A percentile compares a stretch with the other conserved stretches of the same genome.
Evolutionary conservation across 1,140 invertebrate genomes (phyloP).

Genomic region (Laupala kohalensis): DNA sequence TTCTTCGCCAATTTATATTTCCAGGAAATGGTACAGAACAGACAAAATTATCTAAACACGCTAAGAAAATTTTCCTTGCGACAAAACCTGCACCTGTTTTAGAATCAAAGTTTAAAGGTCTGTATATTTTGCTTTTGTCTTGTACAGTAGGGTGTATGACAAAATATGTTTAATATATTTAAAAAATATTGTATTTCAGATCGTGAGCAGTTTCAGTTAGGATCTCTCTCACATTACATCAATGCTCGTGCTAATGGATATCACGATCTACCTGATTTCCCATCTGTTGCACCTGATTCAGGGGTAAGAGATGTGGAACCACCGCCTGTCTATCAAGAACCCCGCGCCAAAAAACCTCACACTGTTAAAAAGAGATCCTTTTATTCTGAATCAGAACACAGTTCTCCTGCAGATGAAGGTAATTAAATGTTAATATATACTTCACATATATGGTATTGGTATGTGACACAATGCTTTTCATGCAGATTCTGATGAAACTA

Average conservation of each 20-base stretch:
- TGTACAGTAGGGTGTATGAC: no score
- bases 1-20: constrained; percentile 71
- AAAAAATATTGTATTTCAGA: constrained; percentile 37
- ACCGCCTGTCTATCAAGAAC: constrained; percentile 20
- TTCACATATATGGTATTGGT: neutral
- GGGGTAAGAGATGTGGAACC: constrained; percentile 63
- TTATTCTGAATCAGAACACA: constrained; percentile 24
- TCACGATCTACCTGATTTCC: constrained; percentile 76
- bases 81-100: constrained; percentile 85
- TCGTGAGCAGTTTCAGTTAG: constrained; percentile 78
- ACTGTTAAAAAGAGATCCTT: constrained; percentile 26
- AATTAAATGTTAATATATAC: neutral
- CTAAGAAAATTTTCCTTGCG: constrained; percentile 75
- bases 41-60: constrained; percentile 49
- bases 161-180: no score
- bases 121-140: constrained; percentile 6
- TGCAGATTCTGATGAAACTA: constrained; percentile 22
- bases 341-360: constrained; percentile 21
- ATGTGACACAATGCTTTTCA: neutral
- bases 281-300: constrained; percentile 59
- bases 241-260: constrained; percentile 77
- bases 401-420: constrained; percentile 15
- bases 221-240: constrained; percentile 89
- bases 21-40: constrained; percentile 35
- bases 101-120: constrained; percentile 52